phyloP scores from a whole-genome alignment of 2,888 invertebrate species.

The Glaucopsyche alexis region DNA sequence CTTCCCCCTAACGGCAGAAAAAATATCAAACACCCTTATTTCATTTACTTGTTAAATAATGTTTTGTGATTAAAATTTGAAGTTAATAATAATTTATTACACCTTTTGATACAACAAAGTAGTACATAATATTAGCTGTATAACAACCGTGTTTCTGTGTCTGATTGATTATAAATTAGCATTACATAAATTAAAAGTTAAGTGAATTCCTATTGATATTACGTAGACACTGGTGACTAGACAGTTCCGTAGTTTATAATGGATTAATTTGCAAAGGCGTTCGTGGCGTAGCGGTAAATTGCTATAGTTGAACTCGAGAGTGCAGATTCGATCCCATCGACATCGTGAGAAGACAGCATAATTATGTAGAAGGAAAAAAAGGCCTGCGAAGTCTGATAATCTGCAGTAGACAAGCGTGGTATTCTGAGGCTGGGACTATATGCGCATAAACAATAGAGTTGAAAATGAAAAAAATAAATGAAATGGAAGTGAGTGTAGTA shows the following conservation, averaged over 20 bases:
- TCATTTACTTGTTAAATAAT: not conserved
- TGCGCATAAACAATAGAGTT: too few species aligned
- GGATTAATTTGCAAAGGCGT: not conserved
- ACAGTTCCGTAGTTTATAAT: not conserved
- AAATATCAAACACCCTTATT: too few species aligned
- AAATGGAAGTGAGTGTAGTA: too few species aligned
- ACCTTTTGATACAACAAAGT: not conserved
- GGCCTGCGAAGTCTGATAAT: too few species aligned
- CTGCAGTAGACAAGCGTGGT: too few species aligned
- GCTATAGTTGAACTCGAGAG: not conserved
- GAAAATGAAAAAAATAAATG: too few species aligned
- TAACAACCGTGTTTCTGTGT: not conserved
- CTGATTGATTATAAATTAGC: conserved; percentile 16
- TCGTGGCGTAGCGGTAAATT: not conserved
- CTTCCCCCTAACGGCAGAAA: too few species aligned
- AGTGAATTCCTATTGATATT: not conserved
- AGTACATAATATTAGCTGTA: not conserved
- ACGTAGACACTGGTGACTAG: not conserved
- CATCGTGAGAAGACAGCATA: too few species aligned
- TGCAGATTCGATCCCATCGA: too few species aligned
- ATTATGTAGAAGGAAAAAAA: too few species aligned
- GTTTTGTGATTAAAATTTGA: not conserved
- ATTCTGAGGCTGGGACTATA: too few species aligned
- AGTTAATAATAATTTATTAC: not conserved
- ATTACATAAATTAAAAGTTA: conserved; percentile 12